These are phyloP conservation scores for Ispidina picta DNA, from an alignment of 2,797 vertebrate genomes.

Conservation along the genomic window DNA sequence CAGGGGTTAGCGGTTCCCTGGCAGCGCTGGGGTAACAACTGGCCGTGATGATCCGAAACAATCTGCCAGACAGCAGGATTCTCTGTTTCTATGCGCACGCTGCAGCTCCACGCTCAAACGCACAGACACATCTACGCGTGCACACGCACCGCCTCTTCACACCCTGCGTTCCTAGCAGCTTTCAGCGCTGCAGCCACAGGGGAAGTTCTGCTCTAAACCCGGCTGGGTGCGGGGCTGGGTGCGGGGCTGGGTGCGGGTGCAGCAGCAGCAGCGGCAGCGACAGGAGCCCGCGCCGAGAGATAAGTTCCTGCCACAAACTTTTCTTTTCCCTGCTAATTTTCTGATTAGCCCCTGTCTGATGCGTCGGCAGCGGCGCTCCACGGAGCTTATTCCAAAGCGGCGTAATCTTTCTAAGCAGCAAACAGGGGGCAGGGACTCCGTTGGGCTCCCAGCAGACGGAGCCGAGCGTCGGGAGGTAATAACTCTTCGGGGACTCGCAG, in stretches of 20 bases:
- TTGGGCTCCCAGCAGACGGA: constrained; percentile 25
- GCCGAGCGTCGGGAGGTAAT: background rate
- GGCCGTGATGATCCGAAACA: background rate
- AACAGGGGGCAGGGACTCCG: constrained; percentile 10
- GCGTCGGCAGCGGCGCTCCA: constrained; percentile 3
- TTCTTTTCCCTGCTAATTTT: constrained; percentile 47
- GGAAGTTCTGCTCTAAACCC: background rate
- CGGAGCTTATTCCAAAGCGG: constrained; percentile 48
- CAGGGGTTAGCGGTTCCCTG: background rate
- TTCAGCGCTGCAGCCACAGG: accelerated
- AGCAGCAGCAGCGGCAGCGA: background rate
- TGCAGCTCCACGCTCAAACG: accelerated
- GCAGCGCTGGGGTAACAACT: background rate
- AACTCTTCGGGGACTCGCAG: background rate
- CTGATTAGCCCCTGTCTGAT: constrained; percentile 51
- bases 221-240: no score
- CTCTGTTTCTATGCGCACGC: background rate
- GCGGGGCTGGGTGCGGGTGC: background rate
- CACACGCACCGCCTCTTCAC: background rate
- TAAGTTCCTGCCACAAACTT: constrained; percentile 49
- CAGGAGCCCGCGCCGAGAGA: background rate
- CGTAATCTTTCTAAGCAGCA: constrained; percentile 61
- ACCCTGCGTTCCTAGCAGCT: accelerated
- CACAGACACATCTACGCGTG: no score
- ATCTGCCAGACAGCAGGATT: background rate